Evolutionary conservation across 2,113 vertebrate genomes (phyloP).

Genomic region (Pedetes capensis): DNA sequence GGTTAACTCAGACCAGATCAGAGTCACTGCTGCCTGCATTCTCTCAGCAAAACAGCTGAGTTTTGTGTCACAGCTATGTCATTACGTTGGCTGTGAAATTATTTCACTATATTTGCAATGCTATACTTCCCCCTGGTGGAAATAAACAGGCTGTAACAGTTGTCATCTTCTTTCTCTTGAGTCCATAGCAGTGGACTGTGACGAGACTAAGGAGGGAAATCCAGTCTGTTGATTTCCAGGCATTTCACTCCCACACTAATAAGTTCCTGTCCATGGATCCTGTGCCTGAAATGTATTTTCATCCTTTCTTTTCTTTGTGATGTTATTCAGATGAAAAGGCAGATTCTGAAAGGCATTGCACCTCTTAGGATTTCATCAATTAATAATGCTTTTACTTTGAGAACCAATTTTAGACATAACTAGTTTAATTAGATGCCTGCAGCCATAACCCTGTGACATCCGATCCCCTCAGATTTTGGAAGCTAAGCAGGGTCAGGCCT

Average conservation of each 20-base stretch:
- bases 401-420: not conserved
- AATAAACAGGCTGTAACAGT: not conserved
- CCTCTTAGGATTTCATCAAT: not conserved
- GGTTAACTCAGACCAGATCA: too few species aligned
- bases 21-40: too few species aligned
- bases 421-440: too few species aligned
- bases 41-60: not conserved
- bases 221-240: not conserved
- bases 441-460: too few species aligned
- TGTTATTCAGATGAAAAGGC: not conserved
- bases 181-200: fast-evolving
- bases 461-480: too few species aligned
- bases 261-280: fast-evolving
- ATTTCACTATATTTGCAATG: not conserved
- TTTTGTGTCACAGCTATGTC: too few species aligned
- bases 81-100: fast-evolving
- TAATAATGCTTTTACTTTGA: not conserved
- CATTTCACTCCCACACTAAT: not conserved
- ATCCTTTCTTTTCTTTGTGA: not conserved
- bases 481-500: too few species aligned
- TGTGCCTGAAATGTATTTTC: not conserved
- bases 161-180: not conserved
- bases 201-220: not conserved
- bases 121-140: constrained; percentile 62
- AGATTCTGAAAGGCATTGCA: not conserved